Conservation (phyloP, 2,797 vertebrate genomes). For the Phrynocephalus guinanensis region DNA sequence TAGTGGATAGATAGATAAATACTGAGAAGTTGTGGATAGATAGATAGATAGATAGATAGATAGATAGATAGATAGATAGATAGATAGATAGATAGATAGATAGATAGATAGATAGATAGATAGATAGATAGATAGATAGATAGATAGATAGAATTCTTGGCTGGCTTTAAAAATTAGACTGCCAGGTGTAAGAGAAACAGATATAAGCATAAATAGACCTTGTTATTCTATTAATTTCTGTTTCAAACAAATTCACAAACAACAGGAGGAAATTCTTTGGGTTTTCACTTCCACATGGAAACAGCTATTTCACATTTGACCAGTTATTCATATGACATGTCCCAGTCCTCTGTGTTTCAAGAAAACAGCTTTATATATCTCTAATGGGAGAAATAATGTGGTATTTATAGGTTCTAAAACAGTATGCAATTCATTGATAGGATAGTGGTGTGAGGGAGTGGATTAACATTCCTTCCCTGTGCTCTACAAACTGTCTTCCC, state of each 20-base stretch:
- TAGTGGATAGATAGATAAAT: no score
- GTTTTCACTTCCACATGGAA: not conserved
- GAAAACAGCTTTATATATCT: not conserved
- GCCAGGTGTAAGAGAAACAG: not conserved
- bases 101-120: no score
- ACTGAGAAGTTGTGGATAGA: no score
- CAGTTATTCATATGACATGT: not conserved
- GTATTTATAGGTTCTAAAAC: not conserved
- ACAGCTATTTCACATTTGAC: not conserved
- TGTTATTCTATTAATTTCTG: not conserved
- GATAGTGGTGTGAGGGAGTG: no score
- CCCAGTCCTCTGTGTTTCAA: not conserved
- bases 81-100: no score
- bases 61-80: no score
- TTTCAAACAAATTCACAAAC: not conserved
- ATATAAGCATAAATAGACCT: not conserved
- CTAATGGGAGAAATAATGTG: not conserved
- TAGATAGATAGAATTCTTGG: not conserved
- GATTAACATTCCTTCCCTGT: not conserved
- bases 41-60: no score
- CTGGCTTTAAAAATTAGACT: not conserved
- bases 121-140: no score
- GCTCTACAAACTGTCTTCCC: no score
- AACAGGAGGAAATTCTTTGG: not conserved
- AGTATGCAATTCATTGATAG: not conserved